Conservation (phyloP, 2,113 vertebrate genomes). For the Pithys albifrons region DNA sequence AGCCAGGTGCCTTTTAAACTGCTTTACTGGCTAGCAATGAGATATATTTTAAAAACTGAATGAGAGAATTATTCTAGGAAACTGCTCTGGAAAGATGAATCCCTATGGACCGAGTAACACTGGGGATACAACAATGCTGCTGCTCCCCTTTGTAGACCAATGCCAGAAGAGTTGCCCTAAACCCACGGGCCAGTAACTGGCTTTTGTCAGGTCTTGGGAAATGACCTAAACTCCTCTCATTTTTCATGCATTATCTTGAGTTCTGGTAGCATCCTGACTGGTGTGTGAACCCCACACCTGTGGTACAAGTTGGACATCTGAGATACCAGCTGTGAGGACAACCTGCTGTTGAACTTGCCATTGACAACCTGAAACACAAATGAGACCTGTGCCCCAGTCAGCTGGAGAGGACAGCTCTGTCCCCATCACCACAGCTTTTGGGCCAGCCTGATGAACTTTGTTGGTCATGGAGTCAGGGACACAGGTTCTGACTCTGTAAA, state of each 20-base stretch:
- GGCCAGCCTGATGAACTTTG: neutral
- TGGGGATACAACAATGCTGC: neutral
- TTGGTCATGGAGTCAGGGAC: neutral
- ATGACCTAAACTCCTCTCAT: neutral
- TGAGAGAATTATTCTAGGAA: neutral
- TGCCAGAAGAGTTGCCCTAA: neutral
- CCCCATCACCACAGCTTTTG: neutral
- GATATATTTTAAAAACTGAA: neutral
- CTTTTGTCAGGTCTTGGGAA: neutral
- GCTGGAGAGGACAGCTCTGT: neutral
- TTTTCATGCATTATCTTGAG: neutral
- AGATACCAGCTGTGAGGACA: neutral
- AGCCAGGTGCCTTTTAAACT: neutral
- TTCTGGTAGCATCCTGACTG: neutral
- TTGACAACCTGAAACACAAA: neutral
- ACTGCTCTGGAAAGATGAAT: neutral
- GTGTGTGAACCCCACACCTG: neutral
- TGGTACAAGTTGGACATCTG: neutral
- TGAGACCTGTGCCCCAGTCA: accelerated
- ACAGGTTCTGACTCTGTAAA: neutral
- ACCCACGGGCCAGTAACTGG: neutral
- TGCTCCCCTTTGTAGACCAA: neutral
- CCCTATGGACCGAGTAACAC: neutral
- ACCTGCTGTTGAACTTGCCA: neutral
- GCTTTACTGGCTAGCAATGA: neutral